Evolutionary conservation across 2,113 vertebrate genomes (phyloP), one percentile per base, ranked within the genome.

Genomic region (Danionella cerebrum): DNA sequence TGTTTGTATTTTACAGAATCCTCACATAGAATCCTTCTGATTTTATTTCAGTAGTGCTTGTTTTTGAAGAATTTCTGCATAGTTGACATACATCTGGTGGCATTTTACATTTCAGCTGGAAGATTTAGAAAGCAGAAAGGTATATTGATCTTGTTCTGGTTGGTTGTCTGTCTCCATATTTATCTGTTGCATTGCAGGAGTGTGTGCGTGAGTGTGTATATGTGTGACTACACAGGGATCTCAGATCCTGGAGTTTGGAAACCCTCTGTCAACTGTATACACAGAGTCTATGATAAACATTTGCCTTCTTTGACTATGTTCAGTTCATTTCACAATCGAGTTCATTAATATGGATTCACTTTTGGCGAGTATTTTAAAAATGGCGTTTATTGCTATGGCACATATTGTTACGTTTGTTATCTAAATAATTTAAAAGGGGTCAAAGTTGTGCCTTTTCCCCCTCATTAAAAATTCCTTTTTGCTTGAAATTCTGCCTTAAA

Each of bases 71-170:
- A n/a, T n/a, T n/a, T n/a, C n/a, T n/a, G n/a, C n/a, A n/a, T n/a
- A n/a, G n/a, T n/a, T n/a, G 67, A 53, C 47, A 27, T 25, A 35
- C 67, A 57, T 73, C 78, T 19, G 82, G 71, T 73, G 80, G 53
- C 85, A 76, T 82, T 87, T 84, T 81, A 84, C 86, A 82, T 89
- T 89, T 84, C 86, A 89, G 88, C 85, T 80, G 85, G 86, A 87
- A 84, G 76, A 67, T 76, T 82, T 69, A 86, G 82, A 83, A 86
- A 86, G 82, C 82, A 82, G 74, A 88, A 80, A 89, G 88, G 87
- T 89, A 89, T 82, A 77, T 82, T 71, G 75, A 48, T 79, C 66
- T 79, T 33, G 69, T 52, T 72, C 47, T 65, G 66, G 59, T 66
- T 68, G 76, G 52, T 8, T 63, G n/a, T 79, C 64, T 70, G n/a